Evolutionary conservation across 2,113 vertebrate genomes (phyloP), one percentile per base, ranked within the genome.

Genomic region (Vimba vimba): DNA sequence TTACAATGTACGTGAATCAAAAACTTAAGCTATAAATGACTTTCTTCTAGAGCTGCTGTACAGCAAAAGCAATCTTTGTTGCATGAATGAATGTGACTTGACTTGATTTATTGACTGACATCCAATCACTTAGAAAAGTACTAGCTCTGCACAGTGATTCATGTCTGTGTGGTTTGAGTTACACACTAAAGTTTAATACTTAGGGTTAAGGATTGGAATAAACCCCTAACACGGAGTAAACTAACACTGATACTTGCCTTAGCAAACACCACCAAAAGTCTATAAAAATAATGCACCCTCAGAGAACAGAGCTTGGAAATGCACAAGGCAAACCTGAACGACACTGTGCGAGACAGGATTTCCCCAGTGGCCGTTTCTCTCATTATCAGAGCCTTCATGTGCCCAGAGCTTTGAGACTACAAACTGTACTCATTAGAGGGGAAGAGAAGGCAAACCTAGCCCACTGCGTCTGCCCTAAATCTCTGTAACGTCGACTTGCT

Each of bases 391-490:
- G 43, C 59, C 55, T 64, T 76, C 47, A 66, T 57, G 17, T 85
- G 52, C 83, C 19, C 36, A 23, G 68, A 57, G 76, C 43, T 47
- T 57, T 68, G n/a, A 82, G 57, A 78, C 85, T 62, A 81, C 71
- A 79, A 78, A 66, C 66, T 74, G 64, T 33, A 50, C 82, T 82
- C 85, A 86, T 84, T 79, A 87, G 60, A 75, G 45, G 25, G 23
- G 68, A 55, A 81, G 36, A 52, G 86, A 85, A 73, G 78, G 75
- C 71, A 50, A 82, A 64, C 23, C 45, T 30, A 33, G 52, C 86
- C 78, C 62, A 50, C 43, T 68, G 39, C 68, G 64, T 55, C 80
- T 77, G 50, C 78, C 79, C 57, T 87, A 84, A 86, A 82, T 90
- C 86, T 87, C 60, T 73, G 9, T 68, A 85, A 82, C 52, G 62